phyloP scores from a whole-genome alignment of 2,888 invertebrate genomes.

The Nomada ruficornis region DNA sequence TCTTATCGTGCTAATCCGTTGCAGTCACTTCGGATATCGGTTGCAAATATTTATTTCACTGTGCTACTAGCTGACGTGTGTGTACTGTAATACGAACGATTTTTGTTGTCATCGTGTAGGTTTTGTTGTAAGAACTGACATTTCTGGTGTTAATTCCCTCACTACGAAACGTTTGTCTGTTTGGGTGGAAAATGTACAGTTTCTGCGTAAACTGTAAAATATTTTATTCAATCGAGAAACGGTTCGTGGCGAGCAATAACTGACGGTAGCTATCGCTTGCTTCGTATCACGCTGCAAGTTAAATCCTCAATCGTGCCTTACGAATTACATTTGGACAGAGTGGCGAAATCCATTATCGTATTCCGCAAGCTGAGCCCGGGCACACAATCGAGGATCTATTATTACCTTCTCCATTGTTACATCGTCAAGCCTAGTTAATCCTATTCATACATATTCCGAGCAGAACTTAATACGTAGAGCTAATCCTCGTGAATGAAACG shows the following conservation, averaged over 20 bases:
- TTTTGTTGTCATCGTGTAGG: no score
- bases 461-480: not conserved
- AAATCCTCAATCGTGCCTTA: not conserved
- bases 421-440: conserved; percentile 1
- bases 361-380: not conserved
- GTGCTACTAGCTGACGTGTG: no score
- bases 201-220: no score
- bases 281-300: not conserved
- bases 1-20: no score
- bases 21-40: no score
- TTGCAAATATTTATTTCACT: no score
- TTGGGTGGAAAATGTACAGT: no score
- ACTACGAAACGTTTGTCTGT: no score
- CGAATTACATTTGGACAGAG: not conserved
- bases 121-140: no score
- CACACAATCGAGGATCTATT: not conserved
- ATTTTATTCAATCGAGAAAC: conserved; percentile 6
- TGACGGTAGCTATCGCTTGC: no score
- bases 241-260: not conserved
- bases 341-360: conserved; percentile 9
- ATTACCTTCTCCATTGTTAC: conserved; percentile 4
- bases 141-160: no score
- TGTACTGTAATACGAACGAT: no score
- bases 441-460: not conserved
- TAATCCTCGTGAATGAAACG: not conserved